These are phyloP conservation scores for Anabacerthia variegaticeps DNA, from an alignment of 2,797 vertebrate species.

Conservation along the genomic window DNA sequence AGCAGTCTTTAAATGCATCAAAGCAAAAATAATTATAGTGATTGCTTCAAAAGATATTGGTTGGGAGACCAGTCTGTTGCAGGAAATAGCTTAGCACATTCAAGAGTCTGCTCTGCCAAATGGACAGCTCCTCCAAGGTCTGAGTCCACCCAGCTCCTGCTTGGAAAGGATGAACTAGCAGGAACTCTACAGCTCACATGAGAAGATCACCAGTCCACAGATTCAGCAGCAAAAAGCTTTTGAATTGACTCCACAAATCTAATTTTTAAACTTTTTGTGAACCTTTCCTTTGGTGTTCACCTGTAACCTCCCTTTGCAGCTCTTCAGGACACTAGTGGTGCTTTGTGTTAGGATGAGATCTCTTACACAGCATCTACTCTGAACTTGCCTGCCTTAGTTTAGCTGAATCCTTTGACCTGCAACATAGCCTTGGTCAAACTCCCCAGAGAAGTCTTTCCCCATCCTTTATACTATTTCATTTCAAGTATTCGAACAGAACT, in stretches of 20 bases:
- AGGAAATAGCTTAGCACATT: neutral
- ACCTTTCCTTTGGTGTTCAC: neutral
- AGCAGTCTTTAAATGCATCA: neutral
- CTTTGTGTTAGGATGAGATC: neutral
- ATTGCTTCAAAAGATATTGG: neutral
- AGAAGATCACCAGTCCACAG: neutral
- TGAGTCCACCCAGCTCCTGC: neutral
- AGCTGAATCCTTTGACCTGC: neutral
- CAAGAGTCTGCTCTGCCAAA: conserved; percentile 9
- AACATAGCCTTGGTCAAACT: neutral
- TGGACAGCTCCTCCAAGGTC: neutral
- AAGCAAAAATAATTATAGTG: neutral
- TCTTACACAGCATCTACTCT: neutral
- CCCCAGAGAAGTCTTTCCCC: neutral
- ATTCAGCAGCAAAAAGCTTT: neutral
- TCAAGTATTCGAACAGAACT: neutral
- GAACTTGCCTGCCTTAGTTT: neutral
- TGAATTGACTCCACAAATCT: neutral
- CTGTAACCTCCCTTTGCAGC: neutral
- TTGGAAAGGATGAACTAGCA: neutral
- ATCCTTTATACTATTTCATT: neutral
- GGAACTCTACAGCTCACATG: neutral
- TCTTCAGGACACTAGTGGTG: neutral
- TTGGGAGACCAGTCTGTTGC: conserved; percentile 46
- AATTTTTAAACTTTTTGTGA: neutral